Evolutionary conservation across 2,888 invertebrate species (phyloP).

Genomic region (Cheilosia urbana): DNA sequence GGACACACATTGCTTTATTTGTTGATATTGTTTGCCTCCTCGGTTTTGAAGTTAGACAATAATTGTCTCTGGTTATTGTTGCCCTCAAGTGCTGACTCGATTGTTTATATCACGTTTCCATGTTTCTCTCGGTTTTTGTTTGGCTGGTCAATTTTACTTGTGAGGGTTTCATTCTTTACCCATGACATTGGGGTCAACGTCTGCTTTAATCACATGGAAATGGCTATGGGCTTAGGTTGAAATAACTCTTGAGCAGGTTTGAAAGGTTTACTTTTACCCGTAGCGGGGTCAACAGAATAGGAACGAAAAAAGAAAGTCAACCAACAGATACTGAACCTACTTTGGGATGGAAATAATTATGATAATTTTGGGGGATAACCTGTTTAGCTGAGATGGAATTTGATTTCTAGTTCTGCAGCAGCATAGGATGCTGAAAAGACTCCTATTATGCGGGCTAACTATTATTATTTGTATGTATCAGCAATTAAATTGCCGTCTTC

Average conservation of each 20-base stretch:
- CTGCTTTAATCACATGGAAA: conserved; percentile 62
- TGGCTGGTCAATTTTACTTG: conserved; percentile 39
- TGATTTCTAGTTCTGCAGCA: background rate
- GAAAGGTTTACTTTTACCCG: conserved; percentile 35
- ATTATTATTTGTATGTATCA: no score
- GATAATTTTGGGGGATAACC: conserved; percentile 27
- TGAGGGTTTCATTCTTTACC: conserved; percentile 20
- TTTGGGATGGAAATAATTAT: conserved; percentile 30
- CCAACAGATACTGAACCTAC: conserved; percentile 17
- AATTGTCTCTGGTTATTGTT: no score
- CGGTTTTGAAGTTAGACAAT: conserved; percentile 32
- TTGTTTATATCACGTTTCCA: conserved; percentile 47
- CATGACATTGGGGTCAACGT: conserved; percentile 72
- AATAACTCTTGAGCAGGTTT: conserved; percentile 31
- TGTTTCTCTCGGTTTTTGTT: conserved; percentile 31
- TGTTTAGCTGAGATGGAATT: conserved; percentile 10
- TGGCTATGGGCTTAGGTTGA: conserved; percentile 15
- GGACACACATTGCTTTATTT: background rate
- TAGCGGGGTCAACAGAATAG: conserved; percentile 7
- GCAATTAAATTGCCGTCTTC: no score
- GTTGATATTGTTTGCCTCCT: conserved; percentile 14
- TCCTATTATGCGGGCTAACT: no score
- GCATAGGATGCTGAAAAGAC: background rate
- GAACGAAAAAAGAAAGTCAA: conserved; percentile 48
- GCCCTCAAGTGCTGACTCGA: conserved; percentile 10